Conservation (phyloP, 2,797 vertebrate genomes). For the Argyrosomus regius region DNA sequence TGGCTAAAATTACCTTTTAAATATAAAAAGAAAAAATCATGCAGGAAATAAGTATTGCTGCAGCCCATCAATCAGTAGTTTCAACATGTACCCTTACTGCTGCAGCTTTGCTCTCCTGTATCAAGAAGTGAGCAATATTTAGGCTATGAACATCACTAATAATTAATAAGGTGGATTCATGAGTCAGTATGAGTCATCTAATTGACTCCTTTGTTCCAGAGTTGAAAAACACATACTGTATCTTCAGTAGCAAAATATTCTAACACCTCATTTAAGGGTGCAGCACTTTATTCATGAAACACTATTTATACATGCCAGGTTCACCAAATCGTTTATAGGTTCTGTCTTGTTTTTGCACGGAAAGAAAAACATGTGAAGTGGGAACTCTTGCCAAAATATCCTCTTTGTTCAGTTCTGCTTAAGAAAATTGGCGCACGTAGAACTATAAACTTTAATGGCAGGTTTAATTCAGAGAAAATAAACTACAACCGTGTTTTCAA, state of each 20-base stretch:
- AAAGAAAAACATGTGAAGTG: slow-evolving; percentile 50
- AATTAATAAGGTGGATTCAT: neutral
- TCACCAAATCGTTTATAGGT: slow-evolving; percentile 51
- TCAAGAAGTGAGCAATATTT: neutral
- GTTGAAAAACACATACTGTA: slow-evolving; percentile 26
- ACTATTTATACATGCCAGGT: slow-evolving; percentile 39
- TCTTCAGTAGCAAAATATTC: slow-evolving; percentile 39
- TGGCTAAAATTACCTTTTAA: neutral
- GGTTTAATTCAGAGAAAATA: slow-evolving; percentile 64
- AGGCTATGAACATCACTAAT: neutral
- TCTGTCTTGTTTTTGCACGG: slow-evolving; percentile 58
- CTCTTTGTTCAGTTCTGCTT: slow-evolving; percentile 37
- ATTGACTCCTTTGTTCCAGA: slow-evolving; percentile 34
- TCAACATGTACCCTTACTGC: neutral
- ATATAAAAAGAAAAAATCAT: neutral
- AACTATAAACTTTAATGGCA: slow-evolving; percentile 64
- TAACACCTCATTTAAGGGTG: slow-evolving; percentile 52
- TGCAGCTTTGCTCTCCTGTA: neutral
- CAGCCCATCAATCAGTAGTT: neutral
- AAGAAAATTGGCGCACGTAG: slow-evolving; percentile 31
- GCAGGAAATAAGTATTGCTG: neutral
- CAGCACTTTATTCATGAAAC: slow-evolving; percentile 48
- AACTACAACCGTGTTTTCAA: slow-evolving; percentile 51
- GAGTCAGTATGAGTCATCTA: slow-evolving; percentile 14
- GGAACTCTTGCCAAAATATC: slow-evolving; percentile 35